A percentile compares a stretch with the other conserved stretches of the same genome.
These are phyloP conservation scores for Perizoma affinitatum DNA, from an alignment of 2,888 invertebrate species.

Conservation along the genomic window DNA sequence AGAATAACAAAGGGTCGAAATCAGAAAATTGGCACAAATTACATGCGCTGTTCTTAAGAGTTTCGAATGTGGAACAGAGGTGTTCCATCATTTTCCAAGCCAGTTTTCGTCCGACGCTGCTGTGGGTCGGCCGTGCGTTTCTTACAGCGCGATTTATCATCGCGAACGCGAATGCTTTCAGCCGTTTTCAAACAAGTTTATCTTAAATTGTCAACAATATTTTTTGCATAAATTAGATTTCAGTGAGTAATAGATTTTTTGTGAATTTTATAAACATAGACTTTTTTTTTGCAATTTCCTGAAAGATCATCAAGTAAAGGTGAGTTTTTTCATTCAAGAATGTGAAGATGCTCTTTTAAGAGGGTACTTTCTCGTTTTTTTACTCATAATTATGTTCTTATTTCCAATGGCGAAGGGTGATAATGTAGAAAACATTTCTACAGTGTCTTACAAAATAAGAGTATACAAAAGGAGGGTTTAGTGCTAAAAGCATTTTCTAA, in stretches of 20 bases:
- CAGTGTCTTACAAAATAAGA: no score
- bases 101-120: constrained; percentile 54
- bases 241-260: constrained; percentile 1
- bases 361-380: constrained; percentile 41
- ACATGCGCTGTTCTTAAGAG: constrained; percentile 53
- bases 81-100: constrained; percentile 60
- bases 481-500: no score
- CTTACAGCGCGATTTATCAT: background rate
- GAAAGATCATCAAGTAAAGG: constrained; percentile 30
- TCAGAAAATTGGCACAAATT: constrained; percentile 10
- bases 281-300: constrained; percentile 18
- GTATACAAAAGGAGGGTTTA: no score
- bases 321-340: constrained; percentile 37
- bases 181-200: constrained; percentile 10
- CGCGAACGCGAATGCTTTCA: constrained; percentile 13
- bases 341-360: constrained; percentile 36
- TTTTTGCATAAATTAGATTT: background rate
- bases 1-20: background rate
- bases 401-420: constrained; percentile 42
- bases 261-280: constrained; percentile 11
- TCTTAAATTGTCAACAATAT: background rate
- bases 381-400: constrained; percentile 51
- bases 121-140: constrained; percentile 44
- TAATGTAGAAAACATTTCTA: no score
- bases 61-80: constrained; percentile 50